These are phyloP conservation scores for Sesia apiformis DNA, from an alignment of 2,888 invertebrate genomes.

Conservation along the genomic window DNA sequence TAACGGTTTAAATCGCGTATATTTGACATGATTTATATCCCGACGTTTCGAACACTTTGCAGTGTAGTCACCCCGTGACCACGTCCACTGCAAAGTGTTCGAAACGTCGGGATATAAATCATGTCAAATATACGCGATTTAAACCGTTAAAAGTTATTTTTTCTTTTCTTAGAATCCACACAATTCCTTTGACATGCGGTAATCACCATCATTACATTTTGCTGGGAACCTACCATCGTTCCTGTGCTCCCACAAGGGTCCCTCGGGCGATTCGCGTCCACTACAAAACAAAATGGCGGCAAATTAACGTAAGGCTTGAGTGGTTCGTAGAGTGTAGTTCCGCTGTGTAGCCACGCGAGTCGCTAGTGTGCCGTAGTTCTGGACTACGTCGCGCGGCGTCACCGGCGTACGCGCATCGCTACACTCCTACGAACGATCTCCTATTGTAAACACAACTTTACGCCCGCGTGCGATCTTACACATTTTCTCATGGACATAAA, in stretches of 20 bases:
- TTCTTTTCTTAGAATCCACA: background rate
- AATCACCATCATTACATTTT: constrained; percentile 17
- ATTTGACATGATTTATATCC: too few relatives aligned
- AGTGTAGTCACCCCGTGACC: too few relatives aligned
- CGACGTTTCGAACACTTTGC: too few relatives aligned
- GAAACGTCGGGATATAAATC: too few relatives aligned
- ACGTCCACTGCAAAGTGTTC: too few relatives aligned
- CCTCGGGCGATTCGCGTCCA: constrained; percentile 21
- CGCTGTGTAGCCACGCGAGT: constrained; percentile 30
- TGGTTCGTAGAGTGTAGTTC: constrained; percentile 13
- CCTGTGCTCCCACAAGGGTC: constrained; percentile 15
- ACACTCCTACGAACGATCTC: constrained; percentile 66
- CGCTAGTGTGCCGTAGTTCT: constrained; percentile 39
- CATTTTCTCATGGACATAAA: constrained; percentile 35
- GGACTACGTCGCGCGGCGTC: constrained; percentile 35
- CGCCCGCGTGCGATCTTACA: constrained; percentile 36
- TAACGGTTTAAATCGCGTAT: too few relatives aligned
- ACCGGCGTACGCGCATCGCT: constrained; percentile 26
- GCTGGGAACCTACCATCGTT: constrained; percentile 11
- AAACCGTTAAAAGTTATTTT: too few relatives aligned
- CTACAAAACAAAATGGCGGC: constrained; percentile 61
- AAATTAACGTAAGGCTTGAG: background rate
- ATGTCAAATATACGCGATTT: too few relatives aligned
- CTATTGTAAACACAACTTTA: constrained; percentile 58
- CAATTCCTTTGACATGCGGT: background rate